Evolutionary conservation across 1,140 invertebrate genomes (phyloP).

Genomic region (Drosophila repletoides): DNA sequence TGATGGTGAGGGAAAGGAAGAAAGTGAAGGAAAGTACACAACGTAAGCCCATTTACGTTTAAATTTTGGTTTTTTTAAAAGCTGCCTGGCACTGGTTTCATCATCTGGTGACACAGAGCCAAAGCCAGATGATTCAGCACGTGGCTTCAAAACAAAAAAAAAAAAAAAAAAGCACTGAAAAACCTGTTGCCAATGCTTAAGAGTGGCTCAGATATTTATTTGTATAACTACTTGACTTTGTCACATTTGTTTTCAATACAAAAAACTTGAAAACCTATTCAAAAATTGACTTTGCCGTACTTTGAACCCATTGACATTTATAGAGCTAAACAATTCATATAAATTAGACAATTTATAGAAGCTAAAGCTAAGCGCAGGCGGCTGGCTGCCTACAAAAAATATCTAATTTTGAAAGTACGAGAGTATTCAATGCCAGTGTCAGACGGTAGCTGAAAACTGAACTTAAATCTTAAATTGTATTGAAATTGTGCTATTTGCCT

Average conservation of each 20-base stretch:
- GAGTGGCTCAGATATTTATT: background rate
- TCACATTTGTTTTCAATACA: background rate
- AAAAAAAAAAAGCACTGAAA: conserved; percentile 23
- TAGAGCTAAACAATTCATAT: background rate
- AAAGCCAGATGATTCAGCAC: conserved; percentile 50
- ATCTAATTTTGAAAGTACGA: conserved; percentile 7
- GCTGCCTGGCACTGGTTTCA: conserved; percentile 30
- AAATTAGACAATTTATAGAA: background rate
- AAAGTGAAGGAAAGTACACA: background rate
- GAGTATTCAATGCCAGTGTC: conserved; percentile 25
- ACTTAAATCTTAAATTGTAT: background rate
- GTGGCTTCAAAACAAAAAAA: conserved; percentile 27
- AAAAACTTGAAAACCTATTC: background rate
- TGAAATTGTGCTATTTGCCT: conserved; percentile 19
- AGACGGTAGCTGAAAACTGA: conserved; percentile 20
- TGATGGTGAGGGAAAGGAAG: background rate
- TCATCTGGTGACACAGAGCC: conserved; percentile 58
- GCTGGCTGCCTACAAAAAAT: too few relatives aligned
- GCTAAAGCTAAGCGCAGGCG: too few relatives aligned
- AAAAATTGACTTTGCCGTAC: background rate
- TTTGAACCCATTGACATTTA: background rate
- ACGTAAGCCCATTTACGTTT: conserved; percentile 20
- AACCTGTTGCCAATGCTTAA: conserved; percentile 16
- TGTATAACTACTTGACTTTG: background rate
- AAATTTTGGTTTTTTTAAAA: conserved; percentile 3